A percentile compares a stretch with the other conserved stretches of the same genome.
Conservation (phyloP, 2,888 invertebrate genomes). For the Eristalis intricaria region DNA sequence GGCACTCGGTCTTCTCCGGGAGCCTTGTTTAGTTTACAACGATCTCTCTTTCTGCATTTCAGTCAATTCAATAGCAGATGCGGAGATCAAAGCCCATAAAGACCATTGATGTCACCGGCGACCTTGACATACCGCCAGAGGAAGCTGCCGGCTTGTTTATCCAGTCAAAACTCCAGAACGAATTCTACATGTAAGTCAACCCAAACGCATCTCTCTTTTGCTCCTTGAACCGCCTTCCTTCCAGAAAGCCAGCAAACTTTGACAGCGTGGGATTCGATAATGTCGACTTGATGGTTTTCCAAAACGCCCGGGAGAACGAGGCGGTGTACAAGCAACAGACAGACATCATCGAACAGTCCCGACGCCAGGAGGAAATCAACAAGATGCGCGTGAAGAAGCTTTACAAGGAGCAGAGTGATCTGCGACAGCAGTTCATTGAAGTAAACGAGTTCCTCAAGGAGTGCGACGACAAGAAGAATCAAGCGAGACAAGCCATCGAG, state of each 20-base stretch:
- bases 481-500: constrained; percentile 76
- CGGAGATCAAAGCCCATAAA: constrained; percentile 77
- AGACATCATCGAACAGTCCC: constrained; percentile 77
- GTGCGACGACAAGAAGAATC: constrained; percentile 78
- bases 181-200: constrained; percentile 77
- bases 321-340: constrained; percentile 77
- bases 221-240: background rate
- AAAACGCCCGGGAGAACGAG: constrained; percentile 78
- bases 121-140: constrained; percentile 79
- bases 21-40: too few relatives aligned
- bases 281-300: constrained; percentile 78
- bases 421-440: constrained; percentile 74
- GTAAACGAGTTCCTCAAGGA: constrained; percentile 80
- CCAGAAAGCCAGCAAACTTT: constrained; percentile 79
- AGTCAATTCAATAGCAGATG: background rate
- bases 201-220: background rate
- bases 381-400: constrained; percentile 76
- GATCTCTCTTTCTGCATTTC: too few relatives aligned
- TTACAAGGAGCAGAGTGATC: constrained; percentile 27
- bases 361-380: constrained; percentile 76
- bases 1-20: too few relatives aligned
- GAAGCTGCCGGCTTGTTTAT: constrained; percentile 77
- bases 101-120: constrained; percentile 76
- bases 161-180: constrained; percentile 78
- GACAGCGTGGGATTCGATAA: constrained; percentile 78